Evolutionary conservation across 2,888 invertebrate species (phyloP).

Genomic region (Neocrepidodera transversa): DNA sequence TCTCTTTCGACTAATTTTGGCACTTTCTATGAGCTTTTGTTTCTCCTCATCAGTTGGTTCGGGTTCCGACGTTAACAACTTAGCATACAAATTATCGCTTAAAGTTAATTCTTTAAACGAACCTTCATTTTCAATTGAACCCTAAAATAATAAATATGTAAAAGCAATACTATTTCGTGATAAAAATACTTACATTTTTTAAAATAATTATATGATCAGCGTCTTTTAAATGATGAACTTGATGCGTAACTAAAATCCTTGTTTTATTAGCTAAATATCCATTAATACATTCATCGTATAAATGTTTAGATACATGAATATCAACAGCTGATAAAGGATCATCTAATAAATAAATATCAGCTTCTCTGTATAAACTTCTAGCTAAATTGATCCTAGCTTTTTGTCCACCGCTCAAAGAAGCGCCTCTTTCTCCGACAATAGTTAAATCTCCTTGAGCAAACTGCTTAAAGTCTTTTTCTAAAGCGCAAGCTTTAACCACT

Average conservation of each 20-base stretch:
- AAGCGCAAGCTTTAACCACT: constrained; percentile 71
- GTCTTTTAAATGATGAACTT: constrained; percentile 78
- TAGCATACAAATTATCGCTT: constrained; percentile 62
- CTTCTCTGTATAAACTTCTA: constrained; percentile 72
- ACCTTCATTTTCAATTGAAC: constrained; percentile 61
- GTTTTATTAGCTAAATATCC: constrained; percentile 72
- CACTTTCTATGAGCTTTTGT: constrained; percentile 43
- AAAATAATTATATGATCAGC: constrained; percentile 73
- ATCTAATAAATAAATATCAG: constrained; percentile 82
- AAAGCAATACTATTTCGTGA: too few relatives aligned
- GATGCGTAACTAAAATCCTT: constrained; percentile 83
- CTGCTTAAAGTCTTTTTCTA: constrained; percentile 77
- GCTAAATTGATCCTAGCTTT: constrained; percentile 76
- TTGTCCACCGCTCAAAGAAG: constrained; percentile 83
- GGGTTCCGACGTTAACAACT: constrained; percentile 59
- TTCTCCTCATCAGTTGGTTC: constrained; percentile 56
- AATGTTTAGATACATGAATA: constrained; percentile 77
- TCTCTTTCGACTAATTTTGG: constrained; percentile 51
- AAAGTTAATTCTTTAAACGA: constrained; percentile 59
- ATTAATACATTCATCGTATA: constrained; percentile 80
- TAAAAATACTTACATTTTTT: constrained; percentile 65
- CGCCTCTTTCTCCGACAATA: constrained; percentile 81
- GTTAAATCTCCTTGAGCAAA: constrained; percentile 76
- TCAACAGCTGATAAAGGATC: constrained; percentile 90
- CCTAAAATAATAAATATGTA: constrained; percentile 50